phyloP scores from a whole-genome alignment of 2,113 vertebrate genomes.

The Monopterus albus region DNA sequence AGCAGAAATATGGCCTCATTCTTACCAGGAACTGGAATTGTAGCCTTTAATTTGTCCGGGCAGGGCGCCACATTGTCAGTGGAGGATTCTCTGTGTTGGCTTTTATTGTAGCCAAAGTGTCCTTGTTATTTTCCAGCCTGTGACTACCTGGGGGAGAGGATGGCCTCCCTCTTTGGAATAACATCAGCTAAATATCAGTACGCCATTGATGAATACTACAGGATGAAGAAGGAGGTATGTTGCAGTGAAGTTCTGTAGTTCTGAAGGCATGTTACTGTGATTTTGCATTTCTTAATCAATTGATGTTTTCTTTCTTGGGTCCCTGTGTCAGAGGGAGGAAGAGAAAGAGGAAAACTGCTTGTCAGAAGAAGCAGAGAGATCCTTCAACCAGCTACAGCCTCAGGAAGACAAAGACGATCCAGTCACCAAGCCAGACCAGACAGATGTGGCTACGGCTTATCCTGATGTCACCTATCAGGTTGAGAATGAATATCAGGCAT shows the following conservation, averaged over 20 bases:
- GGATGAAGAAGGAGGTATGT: slow-evolving; percentile 94
- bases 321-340: slow-evolving; percentile 85
- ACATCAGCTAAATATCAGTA: slow-evolving; percentile 98
- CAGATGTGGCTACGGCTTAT: slow-evolving; percentile 76
- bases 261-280: no score
- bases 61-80: background rate
- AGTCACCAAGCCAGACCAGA: slow-evolving; percentile 71
- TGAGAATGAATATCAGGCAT: slow-evolving; percentile 77
- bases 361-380: slow-evolving; percentile 90
- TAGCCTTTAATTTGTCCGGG: background rate
- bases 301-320: background rate
- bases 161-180: slow-evolving; percentile 94
- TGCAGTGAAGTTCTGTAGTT: background rate
- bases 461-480: slow-evolving; percentile 86
- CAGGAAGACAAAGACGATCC: slow-evolving; percentile 70
- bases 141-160: slow-evolving; percentile 96
- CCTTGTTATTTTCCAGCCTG: slow-evolving; percentile 83
- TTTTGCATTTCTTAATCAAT: background rate
- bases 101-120: background rate
- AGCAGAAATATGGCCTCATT: no score
- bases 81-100: background rate
- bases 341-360: slow-evolving; percentile 89
- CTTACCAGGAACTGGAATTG: background rate
- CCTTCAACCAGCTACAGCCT: slow-evolving; percentile 81
- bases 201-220: slow-evolving; percentile 96